phyloP scores from a whole-genome alignment of 1,140 invertebrate genomes.

The Telenomus remus region DNA sequence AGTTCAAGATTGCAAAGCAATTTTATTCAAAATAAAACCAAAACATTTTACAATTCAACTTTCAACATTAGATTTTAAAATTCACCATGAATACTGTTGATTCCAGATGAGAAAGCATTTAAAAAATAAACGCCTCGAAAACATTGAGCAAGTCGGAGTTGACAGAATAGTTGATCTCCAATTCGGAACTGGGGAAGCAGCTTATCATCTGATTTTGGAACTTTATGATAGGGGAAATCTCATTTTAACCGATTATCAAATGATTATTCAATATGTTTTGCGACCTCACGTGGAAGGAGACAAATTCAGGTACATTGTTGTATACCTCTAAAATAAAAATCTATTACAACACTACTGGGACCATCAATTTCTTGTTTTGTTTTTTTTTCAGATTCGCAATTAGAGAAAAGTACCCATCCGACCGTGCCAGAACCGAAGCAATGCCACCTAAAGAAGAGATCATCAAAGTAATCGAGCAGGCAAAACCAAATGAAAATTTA shows the following conservation, averaged over 20 bases:
- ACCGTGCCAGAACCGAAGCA: slow-evolving; percentile 81
- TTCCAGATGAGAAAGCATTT: slow-evolving; percentile 94
- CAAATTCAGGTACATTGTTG: slow-evolving; percentile 81
- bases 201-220: slow-evolving; percentile 97
- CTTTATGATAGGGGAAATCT: slow-evolving; percentile 98
- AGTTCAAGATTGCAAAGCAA: no score
- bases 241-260: slow-evolving; percentile 93
- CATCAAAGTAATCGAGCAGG: slow-evolving; percentile 74
- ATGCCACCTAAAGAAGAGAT: slow-evolving; percentile 78
- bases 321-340: no score
- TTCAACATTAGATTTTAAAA: no score
- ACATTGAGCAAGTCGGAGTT: slow-evolving; percentile 87
- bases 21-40: no score
- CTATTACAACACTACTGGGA: no score
- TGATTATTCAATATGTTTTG: slow-evolving; percentile 94
- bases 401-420: slow-evolving; percentile 91
- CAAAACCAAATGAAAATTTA: slow-evolving; percentile 85
- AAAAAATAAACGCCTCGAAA: slow-evolving; percentile 95
- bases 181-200: slow-evolving; percentile 95
- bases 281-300: slow-evolving; percentile 95
- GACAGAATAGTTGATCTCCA: slow-evolving; percentile 94
- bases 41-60: no score
- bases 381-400: slow-evolving; percentile 85
- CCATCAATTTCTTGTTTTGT: not conserved
- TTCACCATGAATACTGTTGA: no score